These are phyloP conservation scores for Eledona agricola DNA, from an alignment of 2,888 invertebrate species.

Conservation along the genomic window DNA sequence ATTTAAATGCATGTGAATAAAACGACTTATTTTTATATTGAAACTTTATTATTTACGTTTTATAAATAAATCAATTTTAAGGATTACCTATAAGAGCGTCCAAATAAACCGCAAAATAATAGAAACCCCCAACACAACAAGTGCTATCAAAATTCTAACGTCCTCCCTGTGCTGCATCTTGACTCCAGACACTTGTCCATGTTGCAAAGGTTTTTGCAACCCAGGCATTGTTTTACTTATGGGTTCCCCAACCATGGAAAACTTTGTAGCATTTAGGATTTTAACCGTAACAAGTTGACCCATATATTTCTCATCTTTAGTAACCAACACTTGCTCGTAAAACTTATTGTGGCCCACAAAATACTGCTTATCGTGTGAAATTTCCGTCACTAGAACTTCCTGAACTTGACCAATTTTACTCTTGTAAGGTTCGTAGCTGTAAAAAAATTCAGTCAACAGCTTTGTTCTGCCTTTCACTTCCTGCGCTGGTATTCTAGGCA, in stretches of 20 bases:
- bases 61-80: too few relatives aligned
- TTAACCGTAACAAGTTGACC: constrained; percentile 84
- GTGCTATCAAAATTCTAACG: constrained; percentile 13
- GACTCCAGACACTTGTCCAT: constrained; percentile 68
- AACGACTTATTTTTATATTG: too few relatives aligned
- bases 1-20: too few relatives aligned
- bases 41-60: too few relatives aligned
- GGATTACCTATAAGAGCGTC: constrained; percentile 18
- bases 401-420: constrained; percentile 74
- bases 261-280: constrained; percentile 75
- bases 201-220: constrained; percentile 65
- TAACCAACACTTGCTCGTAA: constrained; percentile 92
- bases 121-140: constrained; percentile 21
- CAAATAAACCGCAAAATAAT: constrained; percentile 28
- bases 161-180: constrained; percentile 23
- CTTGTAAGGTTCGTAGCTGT: constrained; percentile 86
- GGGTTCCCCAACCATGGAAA: constrained; percentile 80
- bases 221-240: constrained; percentile 67
- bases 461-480: constrained; percentile 93
- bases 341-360: constrained; percentile 95
- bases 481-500: constrained; percentile 84
- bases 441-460: constrained; percentile 85
- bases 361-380: constrained; percentile 88
- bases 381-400: constrained; percentile 89
- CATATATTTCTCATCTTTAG: constrained; percentile 78